Evolutionary conservation across 1,140 invertebrate genomes (phyloP).

Genomic region (Chrysomallon squamiferum): DNA sequence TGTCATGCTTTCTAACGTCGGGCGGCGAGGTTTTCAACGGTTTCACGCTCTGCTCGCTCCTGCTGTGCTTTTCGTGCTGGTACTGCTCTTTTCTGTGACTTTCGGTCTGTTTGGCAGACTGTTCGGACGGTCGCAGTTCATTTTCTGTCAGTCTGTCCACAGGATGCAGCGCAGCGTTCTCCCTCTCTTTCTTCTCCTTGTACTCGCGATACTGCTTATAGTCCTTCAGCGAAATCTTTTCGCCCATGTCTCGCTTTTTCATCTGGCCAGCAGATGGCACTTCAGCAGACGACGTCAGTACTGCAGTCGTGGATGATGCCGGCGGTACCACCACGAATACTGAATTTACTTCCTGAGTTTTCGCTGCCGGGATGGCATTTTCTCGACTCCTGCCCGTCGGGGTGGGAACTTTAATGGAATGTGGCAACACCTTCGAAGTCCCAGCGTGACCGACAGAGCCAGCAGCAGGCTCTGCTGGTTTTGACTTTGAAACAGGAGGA

Average conservation of each 20-base stretch:
- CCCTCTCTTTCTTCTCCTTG: conserved; percentile 67
- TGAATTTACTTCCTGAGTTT: not conserved
- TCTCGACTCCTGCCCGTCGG: not conserved
- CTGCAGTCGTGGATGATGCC: not conserved
- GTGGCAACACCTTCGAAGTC: not conserved
- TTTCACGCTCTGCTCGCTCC: not conserved
- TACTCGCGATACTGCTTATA: conserved; percentile 64
- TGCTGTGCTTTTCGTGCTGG: conserved; percentile 12
- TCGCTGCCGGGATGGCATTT: not conserved
- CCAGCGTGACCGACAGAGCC: not conserved
- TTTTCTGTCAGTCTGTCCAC: not conserved
- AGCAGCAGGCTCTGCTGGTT: not conserved
- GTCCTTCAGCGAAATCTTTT: conserved; percentile 18
- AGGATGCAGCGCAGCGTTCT: conserved; percentile 50
- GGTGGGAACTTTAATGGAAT: not conserved
- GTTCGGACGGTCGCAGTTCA: not conserved
- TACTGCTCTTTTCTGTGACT: conserved; percentile 18
- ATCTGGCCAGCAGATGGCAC: conserved; percentile 7
- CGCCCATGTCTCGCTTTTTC: conserved; percentile 13
- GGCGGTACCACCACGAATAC: not conserved
- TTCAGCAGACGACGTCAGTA: not conserved
- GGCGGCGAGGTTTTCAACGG: not conserved
- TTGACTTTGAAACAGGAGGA: not conserved
- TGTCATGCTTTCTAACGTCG: not conserved
- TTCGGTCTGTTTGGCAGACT: conserved; percentile 15